Evolutionary conservation across 2,113 vertebrate species (phyloP).

Genomic region (Cnemophilus loriae): DNA sequence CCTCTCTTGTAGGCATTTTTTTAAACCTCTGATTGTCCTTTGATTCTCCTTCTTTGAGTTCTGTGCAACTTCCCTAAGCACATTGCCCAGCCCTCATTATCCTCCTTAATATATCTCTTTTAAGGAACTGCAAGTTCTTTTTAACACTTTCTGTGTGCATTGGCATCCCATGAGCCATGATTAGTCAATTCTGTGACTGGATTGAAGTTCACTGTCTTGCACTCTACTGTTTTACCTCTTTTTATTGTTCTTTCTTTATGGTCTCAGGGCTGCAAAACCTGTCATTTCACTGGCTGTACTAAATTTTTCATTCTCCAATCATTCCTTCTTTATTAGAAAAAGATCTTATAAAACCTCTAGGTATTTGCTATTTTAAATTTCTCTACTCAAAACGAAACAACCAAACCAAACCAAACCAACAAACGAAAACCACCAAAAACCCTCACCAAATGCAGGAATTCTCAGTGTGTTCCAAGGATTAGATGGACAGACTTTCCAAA

Average conservation of each 20-base stretch:
- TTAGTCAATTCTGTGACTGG: neutral
- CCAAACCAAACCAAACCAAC: accelerated
- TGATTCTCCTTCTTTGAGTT: neutral
- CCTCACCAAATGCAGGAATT: neutral
- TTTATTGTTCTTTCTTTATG: neutral
- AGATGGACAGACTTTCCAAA: neutral
- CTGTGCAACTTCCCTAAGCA: neutral
- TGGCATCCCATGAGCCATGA: neutral
- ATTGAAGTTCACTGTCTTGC: neutral
- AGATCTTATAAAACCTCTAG: neutral
- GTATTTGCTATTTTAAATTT: neutral
- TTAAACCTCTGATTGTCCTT: neutral
- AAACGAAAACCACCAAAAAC: neutral
- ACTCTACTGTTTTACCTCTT: neutral
- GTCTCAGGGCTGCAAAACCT: neutral
- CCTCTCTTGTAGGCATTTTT: neutral
- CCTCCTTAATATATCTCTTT: neutral
- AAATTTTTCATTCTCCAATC: neutral
- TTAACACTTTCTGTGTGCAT: neutral
- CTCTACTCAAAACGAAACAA: neutral
- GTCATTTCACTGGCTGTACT: neutral
- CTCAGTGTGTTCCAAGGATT: neutral
- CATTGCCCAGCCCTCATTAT: neutral
- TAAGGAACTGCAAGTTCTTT: neutral
- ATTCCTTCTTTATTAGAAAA: neutral